phyloP scores from a whole-genome alignment of 2,113 vertebrate genomes.

The Urocynchramus pylzowi region DNA sequence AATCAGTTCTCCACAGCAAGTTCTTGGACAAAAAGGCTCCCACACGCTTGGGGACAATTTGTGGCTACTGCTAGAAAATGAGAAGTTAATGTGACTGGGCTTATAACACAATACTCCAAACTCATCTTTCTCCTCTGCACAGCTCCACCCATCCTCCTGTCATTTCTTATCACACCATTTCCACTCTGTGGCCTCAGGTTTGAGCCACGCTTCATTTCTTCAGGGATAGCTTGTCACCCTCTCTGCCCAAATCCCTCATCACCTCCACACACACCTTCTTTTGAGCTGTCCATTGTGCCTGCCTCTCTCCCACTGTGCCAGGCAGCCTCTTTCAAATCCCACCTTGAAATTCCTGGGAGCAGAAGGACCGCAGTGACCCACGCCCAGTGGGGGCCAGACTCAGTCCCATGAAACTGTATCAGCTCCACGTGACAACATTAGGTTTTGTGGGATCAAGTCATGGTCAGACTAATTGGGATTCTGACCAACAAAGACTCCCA shows the following conservation, averaged over 20 bases:
- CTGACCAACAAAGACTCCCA: not conserved
- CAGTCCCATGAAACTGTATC: not conserved
- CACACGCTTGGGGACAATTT: not conserved
- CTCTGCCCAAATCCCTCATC: not conserved
- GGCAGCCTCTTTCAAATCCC: not conserved
- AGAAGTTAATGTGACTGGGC: not conserved
- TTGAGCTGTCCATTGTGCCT: not conserved
- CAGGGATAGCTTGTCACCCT: not conserved
- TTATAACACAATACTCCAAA: not conserved
- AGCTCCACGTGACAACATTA: not conserved
- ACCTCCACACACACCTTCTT: not conserved
- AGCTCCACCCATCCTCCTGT: not conserved
- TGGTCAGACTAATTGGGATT: not conserved
- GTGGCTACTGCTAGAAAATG: not conserved
- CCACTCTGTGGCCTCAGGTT: not conserved
- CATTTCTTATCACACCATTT: not conserved
- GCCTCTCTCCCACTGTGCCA: not conserved
- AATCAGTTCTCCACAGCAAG: not conserved
- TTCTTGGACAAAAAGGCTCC: not conserved
- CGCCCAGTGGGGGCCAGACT: rapidly evolving
- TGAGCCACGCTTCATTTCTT: not conserved
- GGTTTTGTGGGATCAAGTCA: not conserved
- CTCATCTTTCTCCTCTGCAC: not conserved
- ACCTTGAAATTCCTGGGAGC: not conserved
- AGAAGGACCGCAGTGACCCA: not conserved